Percentiles rank a stretch among this genome's conserved stretches.
Conservation (phyloP, 2,888 invertebrate genomes). For the Caenorhabditis drosophilae region DNA sequence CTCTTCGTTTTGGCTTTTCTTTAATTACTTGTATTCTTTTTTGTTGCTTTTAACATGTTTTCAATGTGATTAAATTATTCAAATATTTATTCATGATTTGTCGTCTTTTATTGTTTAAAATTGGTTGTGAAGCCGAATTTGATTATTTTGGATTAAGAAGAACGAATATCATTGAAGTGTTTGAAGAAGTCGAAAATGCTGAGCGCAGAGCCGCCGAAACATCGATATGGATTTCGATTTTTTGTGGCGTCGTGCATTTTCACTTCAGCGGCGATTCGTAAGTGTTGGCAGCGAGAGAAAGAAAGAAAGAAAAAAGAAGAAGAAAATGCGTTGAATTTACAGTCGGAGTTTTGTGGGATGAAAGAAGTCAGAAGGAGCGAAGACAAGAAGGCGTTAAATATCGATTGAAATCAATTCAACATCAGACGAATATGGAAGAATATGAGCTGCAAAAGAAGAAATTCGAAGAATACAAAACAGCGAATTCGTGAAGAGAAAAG, state of each 20-base stretch:
- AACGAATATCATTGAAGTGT: too few relatives aligned
- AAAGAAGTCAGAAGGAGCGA: conserved; percentile 55
- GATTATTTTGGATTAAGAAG: too few relatives aligned
- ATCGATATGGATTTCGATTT: conserved; percentile 50
- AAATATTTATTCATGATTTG: conserved; percentile 3
- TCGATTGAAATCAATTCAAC: conserved; percentile 58
- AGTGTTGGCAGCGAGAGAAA: conserved; percentile 11
- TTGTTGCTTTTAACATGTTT: too few relatives aligned
- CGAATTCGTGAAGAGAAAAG: conserved; percentile 37
- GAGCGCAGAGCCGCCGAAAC: conserved; percentile 33
- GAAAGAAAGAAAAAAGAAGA: too few relatives aligned
- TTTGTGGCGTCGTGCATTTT: conserved; percentile 63
- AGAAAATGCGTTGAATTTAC: too few relatives aligned
- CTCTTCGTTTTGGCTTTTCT: too few relatives aligned
- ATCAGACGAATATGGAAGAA: conserved; percentile 64
- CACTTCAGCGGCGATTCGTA: conserved; percentile 56
- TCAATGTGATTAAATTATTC: too few relatives aligned
- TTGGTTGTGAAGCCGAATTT: background rate
- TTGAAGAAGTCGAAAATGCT: conserved; percentile 14
- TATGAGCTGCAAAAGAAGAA: conserved; percentile 60
- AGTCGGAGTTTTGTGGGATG: conserved; percentile 65
- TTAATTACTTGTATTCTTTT: too few relatives aligned
- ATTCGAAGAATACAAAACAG: conserved; percentile 56
- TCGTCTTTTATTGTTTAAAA: background rate
- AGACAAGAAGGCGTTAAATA: conserved; percentile 62